These are phyloP conservation scores for Harpegnathos saltator DNA, from an alignment of 1,140 invertebrate species.

Conservation along the genomic window DNA sequence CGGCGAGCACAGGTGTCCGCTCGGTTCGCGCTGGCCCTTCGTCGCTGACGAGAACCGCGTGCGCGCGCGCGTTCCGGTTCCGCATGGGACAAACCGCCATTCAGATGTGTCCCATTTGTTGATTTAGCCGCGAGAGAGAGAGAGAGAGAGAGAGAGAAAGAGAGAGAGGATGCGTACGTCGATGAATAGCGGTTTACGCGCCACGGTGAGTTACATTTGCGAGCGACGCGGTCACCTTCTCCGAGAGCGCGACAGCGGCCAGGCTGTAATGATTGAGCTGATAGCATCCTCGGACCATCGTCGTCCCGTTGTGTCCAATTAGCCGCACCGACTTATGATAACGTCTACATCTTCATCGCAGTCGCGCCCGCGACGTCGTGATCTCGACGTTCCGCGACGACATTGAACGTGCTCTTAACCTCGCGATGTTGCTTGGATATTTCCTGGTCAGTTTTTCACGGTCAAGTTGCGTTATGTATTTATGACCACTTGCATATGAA, in stretches of 20 bases:
- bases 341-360: slow-evolving; percentile 16
- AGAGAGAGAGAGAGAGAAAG: not conserved
- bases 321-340: slow-evolving; percentile 55
- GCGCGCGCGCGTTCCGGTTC: not conserved
- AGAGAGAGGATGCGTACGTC: no score
- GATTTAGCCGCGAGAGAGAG: not conserved
- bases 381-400: not conserved
- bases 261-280: slow-evolving; percentile 25
- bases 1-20: not conserved
- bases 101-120: not conserved
- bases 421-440: no score
- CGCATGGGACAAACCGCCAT: not conserved
- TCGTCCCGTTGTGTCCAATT: slow-evolving; percentile 50
- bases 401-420: no score
- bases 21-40: not conserved
- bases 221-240: slow-evolving; percentile 17
- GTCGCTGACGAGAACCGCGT: no score
- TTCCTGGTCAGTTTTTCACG: no score
- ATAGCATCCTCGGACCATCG: slow-evolving; percentile 29
- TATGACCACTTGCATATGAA: no score
- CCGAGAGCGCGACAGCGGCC: not conserved
- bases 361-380: slow-evolving; percentile 44
- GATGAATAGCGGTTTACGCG: not conserved
- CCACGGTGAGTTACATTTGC: slow-evolving; percentile 14
- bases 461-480: no score